Base-by-base conservation (phyloP, 1,140 invertebrate genomes). In the Scylla paramamosain region DNA sequence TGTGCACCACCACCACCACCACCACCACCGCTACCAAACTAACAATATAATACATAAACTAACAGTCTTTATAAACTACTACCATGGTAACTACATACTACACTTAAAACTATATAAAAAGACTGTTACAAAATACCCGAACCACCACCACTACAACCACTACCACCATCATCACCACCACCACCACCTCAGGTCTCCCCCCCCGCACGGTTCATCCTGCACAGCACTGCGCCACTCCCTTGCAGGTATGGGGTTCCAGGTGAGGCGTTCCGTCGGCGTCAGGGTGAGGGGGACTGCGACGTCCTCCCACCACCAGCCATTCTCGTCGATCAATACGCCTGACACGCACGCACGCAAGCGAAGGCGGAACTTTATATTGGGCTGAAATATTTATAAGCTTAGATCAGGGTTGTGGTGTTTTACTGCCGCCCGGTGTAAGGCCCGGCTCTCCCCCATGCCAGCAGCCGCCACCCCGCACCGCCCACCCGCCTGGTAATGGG, bases 351-450 rank as follows among this genome's bases (percentile, higher is more conserved):
- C 67, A 77, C 67, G 67, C 67, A 77, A 77, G 67, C 67, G 67
- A 77, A 77, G 67, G 67, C 67, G 67, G 67, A 77, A 77, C 67
- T 77, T 77, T 77, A 77, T 77, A 77, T 77, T 77, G n/a, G 67
- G 20, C n/a, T 77, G 67, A 77, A 77, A 77, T 77, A 77, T 77
- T 77, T 77, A 77, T 77, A 77, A 77, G 67, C 67, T 77, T 77
- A 77, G 67, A 77, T 77, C 67, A 77, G 67, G 67, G 67, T n/a
- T 77, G 67, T 77, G 12, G 67, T 77, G 67, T n/a, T 77, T 77
- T 77, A 77, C 67, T n/a, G 67, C 20, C 25, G 39, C 39, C 39
- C 39, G 39, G 39, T 39, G 39, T 39, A 39, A 39, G 39, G 67
- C 25, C 1, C 20, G 67, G 20, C 25, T 77, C 20, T n/a, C 20